Evolutionary conservation across 2,888 invertebrate species (phyloP).

Genomic region (Mantis religiosa): DNA sequence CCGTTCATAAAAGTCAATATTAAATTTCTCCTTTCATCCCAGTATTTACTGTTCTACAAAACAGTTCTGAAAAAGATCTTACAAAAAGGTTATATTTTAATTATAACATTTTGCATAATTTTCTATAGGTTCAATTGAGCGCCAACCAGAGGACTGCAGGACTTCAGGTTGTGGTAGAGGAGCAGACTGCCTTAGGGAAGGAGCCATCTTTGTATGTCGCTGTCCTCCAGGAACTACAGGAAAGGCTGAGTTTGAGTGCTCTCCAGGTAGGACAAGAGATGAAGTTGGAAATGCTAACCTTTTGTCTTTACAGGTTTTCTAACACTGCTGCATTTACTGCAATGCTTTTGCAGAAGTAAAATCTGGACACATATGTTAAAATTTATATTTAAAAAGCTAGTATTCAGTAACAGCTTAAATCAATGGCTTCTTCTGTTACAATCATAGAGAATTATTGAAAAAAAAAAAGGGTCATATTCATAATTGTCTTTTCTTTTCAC

Average conservation of each 20-base stretch:
- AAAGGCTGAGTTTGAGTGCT: slow-evolving; percentile 67
- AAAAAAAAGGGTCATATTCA: too few relatives aligned
- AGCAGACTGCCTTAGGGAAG: slow-evolving; percentile 81
- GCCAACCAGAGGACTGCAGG: slow-evolving; percentile 69
- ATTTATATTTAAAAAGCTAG: not conserved
- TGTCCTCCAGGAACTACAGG: slow-evolving; percentile 73
- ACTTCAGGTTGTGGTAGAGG: slow-evolving; percentile 79
- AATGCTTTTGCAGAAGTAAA: not conserved
- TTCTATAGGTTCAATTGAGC: slow-evolving; percentile 54
- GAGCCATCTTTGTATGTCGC: slow-evolving; percentile 77
- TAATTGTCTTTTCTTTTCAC: too few relatives aligned
- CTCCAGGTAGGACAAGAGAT: slow-evolving; percentile 51
- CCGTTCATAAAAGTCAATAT: too few relatives aligned
- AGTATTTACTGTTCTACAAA: too few relatives aligned
- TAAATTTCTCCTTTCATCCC: too few relatives aligned
- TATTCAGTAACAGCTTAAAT: too few relatives aligned
- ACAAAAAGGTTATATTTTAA: too few relatives aligned
- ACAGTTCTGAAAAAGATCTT: too few relatives aligned
- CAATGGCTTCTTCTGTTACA: too few relatives aligned
- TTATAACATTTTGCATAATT: not conserved
- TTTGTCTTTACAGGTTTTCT: not conserved
- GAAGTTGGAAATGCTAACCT: not conserved
- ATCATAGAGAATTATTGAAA: too few relatives aligned
- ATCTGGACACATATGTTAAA: not conserved
- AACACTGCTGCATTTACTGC: not conserved